These are phyloP conservation scores for Vulpes lagopus DNA, from an alignment of 2,113 vertebrate species.

Conservation along the genomic window DNA sequence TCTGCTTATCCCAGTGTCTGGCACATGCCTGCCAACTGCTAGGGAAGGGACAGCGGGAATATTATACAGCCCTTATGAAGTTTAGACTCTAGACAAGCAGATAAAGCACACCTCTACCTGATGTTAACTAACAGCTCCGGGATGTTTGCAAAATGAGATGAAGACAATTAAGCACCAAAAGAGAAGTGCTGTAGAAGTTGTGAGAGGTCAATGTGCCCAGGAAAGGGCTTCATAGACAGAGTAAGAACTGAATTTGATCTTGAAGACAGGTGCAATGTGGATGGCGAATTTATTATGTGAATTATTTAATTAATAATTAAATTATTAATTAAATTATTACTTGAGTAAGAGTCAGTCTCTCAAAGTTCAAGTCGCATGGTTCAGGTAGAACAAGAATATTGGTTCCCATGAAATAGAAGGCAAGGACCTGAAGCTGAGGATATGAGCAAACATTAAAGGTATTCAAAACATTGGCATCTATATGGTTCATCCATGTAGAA, in stretches of 20 bases:
- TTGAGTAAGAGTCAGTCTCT: neutral
- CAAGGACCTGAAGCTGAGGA: neutral
- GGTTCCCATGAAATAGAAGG: neutral
- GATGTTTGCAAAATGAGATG: neutral
- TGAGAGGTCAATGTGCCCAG: neutral
- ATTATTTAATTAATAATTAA: too few relatives aligned
- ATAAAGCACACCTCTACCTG: neutral
- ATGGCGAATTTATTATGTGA: too few relatives aligned
- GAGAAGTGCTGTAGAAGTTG: neutral
- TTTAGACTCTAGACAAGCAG: conserved; percentile 10
- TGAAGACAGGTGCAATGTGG: neutral
- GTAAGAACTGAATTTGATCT: conserved; percentile 49
- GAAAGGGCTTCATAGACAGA: neutral
- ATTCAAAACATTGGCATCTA: neutral
- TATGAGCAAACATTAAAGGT: neutral
- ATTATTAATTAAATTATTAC: too few relatives aligned
- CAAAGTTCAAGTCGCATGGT: neutral
- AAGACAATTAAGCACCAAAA: neutral
- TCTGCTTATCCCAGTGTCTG: neutral
- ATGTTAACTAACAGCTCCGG: neutral
- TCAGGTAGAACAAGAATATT: neutral
- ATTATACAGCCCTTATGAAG: neutral
- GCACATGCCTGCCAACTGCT: neutral
- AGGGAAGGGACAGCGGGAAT: neutral
- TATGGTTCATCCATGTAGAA: neutral